Base-by-base conservation (phyloP, 2,888 invertebrate genomes). In the Apocheima hispidaria region DNA sequence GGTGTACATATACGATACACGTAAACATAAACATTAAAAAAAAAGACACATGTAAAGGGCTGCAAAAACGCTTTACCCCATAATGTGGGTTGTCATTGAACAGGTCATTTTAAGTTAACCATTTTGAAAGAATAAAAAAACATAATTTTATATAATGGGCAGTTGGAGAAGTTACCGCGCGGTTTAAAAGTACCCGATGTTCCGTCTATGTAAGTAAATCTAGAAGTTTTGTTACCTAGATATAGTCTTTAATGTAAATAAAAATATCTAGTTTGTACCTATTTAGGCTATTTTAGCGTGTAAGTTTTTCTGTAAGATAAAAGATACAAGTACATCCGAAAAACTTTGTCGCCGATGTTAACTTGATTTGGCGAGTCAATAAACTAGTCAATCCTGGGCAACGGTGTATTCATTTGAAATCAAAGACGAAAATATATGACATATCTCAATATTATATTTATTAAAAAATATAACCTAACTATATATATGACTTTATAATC, bases 391-490 rank as follows among this genome's bases (percentile, higher is more conserved):
- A 60, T 57, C 48, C 50, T 43, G 57, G 40, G 5, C 14, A 18
- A 43, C 9, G 12, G 6, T 14, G 20, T 20, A 0, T 30, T 55
- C 56, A 53, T 55, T 59, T 58, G 0, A 66, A 69, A 70, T 69
- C 65, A 91, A 90, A 89, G 67, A 72, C 82, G 77, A 44, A 60
- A 69, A 65, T 88, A 87, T 90, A 88, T 90, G 91, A 92, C 91
- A 92, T 92, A 92, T 92, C 87, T 92, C 92, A 92, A 92, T 92
- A 91, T 92, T 91, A 91, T 92, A 91, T 91, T 92, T 92, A 92
- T 92, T 92, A 92, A 92, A 92, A 92, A 92, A 92, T 92, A 92
- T 92, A 92, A 92, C 92, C 92, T 92, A 92, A 90, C 92, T 92
- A 92, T 90, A 90, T 91, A 91, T 91, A 91, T 91, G 91, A 92